Conservation (phyloP, 2,113 vertebrate genomes). For the Ancistrus triradiatus region DNA sequence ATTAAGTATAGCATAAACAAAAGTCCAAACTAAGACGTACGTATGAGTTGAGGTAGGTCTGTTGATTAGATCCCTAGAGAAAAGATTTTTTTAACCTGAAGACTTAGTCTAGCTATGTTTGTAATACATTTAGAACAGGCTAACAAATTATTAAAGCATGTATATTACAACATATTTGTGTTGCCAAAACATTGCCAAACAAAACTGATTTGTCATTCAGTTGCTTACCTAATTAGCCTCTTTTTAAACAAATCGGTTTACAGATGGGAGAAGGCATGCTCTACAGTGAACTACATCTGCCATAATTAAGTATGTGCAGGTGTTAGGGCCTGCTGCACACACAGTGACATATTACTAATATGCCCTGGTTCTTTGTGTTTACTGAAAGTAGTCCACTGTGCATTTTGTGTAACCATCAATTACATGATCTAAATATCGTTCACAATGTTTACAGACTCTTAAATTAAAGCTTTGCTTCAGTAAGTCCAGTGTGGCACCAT, state of each 20-base stretch:
- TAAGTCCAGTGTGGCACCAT: not conserved
- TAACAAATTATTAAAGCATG: no score
- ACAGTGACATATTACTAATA: constrained; percentile 30
- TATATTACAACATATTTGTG: no score
- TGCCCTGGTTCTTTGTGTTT: constrained; percentile 12
- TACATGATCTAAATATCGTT: constrained; percentile 8
- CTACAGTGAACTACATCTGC: constrained; percentile 25
- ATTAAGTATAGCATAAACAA: no score
- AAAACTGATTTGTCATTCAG: no score
- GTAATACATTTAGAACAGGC: no score
- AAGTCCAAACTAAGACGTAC: no score
- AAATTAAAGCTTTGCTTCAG: not conserved
- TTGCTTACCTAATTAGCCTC: not conserved
- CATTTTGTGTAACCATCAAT: not conserved
- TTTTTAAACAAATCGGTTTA: constrained; percentile 7
- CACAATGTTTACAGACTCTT: not conserved
- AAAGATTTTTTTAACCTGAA: no score
- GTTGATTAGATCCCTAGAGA: no score
- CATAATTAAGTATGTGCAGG: constrained; percentile 43
- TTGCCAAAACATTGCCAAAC: no score
- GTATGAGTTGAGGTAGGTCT: no score
- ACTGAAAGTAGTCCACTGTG: not conserved
- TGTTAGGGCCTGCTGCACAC: constrained; percentile 36
- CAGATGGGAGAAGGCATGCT: constrained; percentile 5
- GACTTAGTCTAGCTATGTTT: no score